Conservation (phyloP, 2,888 invertebrate species). For the Erebia aethiops region DNA sequence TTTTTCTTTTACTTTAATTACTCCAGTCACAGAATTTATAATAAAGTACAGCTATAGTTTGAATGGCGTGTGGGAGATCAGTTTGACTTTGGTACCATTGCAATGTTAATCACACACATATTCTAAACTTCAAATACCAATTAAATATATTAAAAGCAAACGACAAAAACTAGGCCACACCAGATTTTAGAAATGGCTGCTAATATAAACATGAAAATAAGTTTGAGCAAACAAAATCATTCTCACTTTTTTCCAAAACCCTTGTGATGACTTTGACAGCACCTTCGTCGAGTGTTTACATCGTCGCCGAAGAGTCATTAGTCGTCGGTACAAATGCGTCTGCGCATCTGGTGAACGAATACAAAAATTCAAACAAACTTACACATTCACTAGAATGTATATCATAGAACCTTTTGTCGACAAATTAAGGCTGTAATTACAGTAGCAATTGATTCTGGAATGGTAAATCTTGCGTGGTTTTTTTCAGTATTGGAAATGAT, state of each 20-base stretch:
- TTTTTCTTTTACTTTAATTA: too few species aligned
- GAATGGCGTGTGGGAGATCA: too few species aligned
- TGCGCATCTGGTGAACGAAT: constrained; percentile 71
- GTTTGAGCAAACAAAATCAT: constrained; percentile 50
- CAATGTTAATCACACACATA: too few species aligned
- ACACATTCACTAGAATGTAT: not conserved
- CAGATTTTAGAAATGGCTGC: constrained; percentile 1
- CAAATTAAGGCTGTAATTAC: constrained; percentile 34
- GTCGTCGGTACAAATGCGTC: constrained; percentile 66
- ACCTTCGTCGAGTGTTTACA: constrained; percentile 70
- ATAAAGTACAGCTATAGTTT: too few species aligned
- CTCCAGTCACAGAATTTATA: too few species aligned
- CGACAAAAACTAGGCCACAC: not conserved
- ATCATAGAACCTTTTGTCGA: not conserved
- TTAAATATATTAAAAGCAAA: too few species aligned
- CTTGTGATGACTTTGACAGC: constrained; percentile 72
- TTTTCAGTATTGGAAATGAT: constrained; percentile 55
- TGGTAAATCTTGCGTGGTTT: not conserved
- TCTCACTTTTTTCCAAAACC: constrained; percentile 49
- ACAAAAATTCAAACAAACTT: constrained; percentile 45
- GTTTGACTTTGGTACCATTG: too few species aligned
- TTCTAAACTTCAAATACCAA: too few species aligned
- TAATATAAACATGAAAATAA: constrained; percentile 40
- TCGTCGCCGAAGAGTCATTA: constrained; percentile 78
- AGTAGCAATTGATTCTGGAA: not conserved